Base-by-base conservation (phyloP, 2,113 vertebrate genomes). In the Apus apus region DNA sequence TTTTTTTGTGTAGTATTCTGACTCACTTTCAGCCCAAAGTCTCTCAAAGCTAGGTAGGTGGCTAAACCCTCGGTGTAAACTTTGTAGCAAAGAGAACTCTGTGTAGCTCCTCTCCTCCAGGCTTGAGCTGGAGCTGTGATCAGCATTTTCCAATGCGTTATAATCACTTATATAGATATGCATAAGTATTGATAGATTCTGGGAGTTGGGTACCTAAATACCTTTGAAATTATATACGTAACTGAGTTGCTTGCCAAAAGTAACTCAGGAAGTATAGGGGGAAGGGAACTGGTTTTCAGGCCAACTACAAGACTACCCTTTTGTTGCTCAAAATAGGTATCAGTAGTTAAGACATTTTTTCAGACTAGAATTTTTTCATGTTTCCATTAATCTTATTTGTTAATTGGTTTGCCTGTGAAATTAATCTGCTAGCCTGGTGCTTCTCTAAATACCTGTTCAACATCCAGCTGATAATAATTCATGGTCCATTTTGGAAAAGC, bases 141-240 rank as follows among this genome's bases (percentile, higher is more conserved):
- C 18, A 0, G 0, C 15, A 0, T 46, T 46, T 66, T 36, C 68
- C 29, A 36, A 51, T 58, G 14, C 2, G 0, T 25, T 54, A 1
- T 45, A 23, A n/a, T 70, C 0, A 0, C 22, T 79, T 89, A 14
- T 6, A 13, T 71, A 9, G 48, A 32, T 85, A 38, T 3, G 11
- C 4, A 0, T 58, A 50, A 66, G 38, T 74, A 54, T 77, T 50
- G 65, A 32, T 34, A n/a, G 32, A 27, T 4, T 38, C 14, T 57
- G 50, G 15, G 21, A 73, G 10, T 43, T 79, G 34, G n/a, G 9
- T 53, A 57, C 50, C 27, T 61, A 15, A 90, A 61, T 70, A 86
- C 15, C 21, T 74, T 74, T 66, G 38, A 58, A 89, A 70, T 50
- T 62, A 15, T 15, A 19, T 20, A 16, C 18, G 29, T 26, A 65